Evolutionary conservation across 2,888 invertebrate species (phyloP).

Genomic region (Dryococelus australis): DNA sequence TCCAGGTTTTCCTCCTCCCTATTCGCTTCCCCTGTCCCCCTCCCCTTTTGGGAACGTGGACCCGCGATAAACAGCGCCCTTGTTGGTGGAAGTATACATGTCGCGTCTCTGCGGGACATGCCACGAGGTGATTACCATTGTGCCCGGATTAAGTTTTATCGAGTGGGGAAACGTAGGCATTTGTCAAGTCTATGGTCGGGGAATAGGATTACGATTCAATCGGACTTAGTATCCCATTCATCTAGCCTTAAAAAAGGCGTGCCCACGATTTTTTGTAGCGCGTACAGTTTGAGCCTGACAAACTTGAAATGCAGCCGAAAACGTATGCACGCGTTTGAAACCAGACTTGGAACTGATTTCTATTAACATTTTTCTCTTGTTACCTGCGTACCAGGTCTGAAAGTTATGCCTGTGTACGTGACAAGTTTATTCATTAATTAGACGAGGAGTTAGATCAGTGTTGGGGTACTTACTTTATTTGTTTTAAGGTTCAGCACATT

Average conservation of each 20-base stretch:
- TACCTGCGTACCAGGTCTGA: too few species aligned
- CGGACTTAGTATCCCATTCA: background rate
- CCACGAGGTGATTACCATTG: background rate
- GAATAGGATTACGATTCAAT: background rate
- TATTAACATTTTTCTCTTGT: background rate
- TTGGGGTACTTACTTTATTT: too few species aligned
- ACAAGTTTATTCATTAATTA: too few species aligned
- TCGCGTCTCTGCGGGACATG: background rate
- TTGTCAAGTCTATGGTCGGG: background rate
- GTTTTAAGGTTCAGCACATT: too few species aligned
- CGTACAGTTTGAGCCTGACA: background rate
- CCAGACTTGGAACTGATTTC: background rate
- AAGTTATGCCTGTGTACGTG: too few species aligned
- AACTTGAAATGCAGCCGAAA: background rate
- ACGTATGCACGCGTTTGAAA: background rate
- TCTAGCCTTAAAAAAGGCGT: background rate
- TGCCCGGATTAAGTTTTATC: background rate
- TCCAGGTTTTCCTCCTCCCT: background rate
- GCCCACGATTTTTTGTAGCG: background rate
- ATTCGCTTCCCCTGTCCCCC: too few species aligned
- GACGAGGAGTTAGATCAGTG: too few species aligned
- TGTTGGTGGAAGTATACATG: background rate
- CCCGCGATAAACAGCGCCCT: background rate
- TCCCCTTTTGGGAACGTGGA: background rate
- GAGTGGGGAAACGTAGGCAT: slow-evolving; percentile 13